Evolutionary conservation across 2,113 vertebrate genomes (phyloP), one percentile per base, ranked within the genome.

Genomic region (Verasper variegatus): DNA sequence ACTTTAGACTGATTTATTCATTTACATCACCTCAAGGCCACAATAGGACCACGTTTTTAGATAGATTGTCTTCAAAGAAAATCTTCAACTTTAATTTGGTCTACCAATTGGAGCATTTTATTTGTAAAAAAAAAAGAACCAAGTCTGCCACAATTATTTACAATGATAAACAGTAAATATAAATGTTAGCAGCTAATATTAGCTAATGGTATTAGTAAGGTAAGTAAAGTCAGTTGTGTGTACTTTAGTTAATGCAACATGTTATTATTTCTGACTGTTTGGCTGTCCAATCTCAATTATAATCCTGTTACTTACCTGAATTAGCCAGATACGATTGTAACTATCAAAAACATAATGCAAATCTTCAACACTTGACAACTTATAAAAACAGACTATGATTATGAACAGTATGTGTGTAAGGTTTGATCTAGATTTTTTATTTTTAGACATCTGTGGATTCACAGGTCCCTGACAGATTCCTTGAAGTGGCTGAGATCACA

Each of bases 391-490:
- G 15, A 20, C 17, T 18, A 51, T 18, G 14, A 18, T 45, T 45
- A 14, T 45, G 42, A 45, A 45, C 42, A 14, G 42, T 45, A 14
- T 3, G 12, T 45, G 42, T 45, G 1, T 35, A 20, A 51, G 18
- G 49, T 20, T 14, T 51, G 49, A 51, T 31, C 3, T 31, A 5
- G 17, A 37, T 20, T 3, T 54, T 11, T 54, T 54, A 2, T 52
- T 8, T 52, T 0, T n/a, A 52, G 20, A 49, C 51, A 13, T 18
- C 12, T 68, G 14, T 89, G 78, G 74, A 23, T 51, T 71, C 17
- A 68, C 93, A 98, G 97, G 96, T 97, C 42, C 97, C 97, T 0
- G 92, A 94, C 0, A 90, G 92, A 76, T 98, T 98, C 90, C 91
- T 98, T 88, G 94, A 97, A 73, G 95, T 97, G 64, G 94, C 95